Conservation (phyloP, 2,797 vertebrate species). For the Bradypodion pumilum region DNA sequence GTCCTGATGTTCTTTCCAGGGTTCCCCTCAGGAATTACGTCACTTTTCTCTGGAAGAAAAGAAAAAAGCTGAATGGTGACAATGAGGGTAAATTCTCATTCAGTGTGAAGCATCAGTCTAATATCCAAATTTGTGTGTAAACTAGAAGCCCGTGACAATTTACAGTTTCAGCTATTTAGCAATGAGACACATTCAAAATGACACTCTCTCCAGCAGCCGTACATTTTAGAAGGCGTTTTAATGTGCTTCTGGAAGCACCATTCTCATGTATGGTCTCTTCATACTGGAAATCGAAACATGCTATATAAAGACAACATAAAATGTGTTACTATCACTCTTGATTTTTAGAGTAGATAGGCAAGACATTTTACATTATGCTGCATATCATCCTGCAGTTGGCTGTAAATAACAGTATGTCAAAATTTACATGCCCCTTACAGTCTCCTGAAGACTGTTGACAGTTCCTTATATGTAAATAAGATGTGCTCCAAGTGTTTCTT, state of each 20-base stretch:
- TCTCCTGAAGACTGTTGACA: neutral
- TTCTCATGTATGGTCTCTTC: neutral
- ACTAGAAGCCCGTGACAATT: neutral
- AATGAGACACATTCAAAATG: neutral
- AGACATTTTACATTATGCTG: neutral
- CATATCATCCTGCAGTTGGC: neutral
- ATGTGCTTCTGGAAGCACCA: neutral
- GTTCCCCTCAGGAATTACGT: neutral
- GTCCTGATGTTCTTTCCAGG: neutral
- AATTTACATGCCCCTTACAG: neutral
- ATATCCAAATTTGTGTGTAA: too few species aligned
- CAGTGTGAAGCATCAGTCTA: neutral
- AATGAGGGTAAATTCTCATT: neutral
- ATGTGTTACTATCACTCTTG: neutral
- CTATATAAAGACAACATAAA: neutral
- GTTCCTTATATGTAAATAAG: slow-evolving; percentile 9
- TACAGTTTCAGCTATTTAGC: neutral
- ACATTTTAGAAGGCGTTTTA: neutral
- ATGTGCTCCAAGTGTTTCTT: neutral
- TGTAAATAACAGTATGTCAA: neutral
- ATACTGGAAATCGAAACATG: neutral
- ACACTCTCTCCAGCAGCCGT: neutral
- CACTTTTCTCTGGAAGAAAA: slow-evolving; percentile 6
- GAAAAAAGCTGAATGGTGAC: slow-evolving; percentile 23
- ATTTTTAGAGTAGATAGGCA: neutral